Evolutionary conservation across 2,113 vertebrate genomes (phyloP), one percentile per base, ranked within the genome.

Genomic region (Monopterus albus): DNA sequence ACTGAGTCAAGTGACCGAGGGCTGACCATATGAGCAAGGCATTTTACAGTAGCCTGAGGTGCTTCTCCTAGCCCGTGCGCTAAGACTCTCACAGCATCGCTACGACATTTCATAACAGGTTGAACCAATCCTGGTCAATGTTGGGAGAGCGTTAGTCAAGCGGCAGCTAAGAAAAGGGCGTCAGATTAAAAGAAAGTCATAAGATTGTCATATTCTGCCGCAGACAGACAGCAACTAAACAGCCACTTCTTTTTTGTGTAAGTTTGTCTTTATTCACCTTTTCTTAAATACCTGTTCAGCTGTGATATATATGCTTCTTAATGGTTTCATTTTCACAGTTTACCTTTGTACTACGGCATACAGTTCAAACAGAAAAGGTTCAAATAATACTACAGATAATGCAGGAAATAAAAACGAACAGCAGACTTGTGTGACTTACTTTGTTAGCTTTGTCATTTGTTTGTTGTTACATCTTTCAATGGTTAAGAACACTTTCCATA

Each of bases 121-220:
- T 5, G 23, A 36, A 51, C 45, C 57, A 13, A 67, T 74, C 77
- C 46, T 33, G 68, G 25, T 55, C 65, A 61, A 71, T 47, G 52
- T 49, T 40, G 47, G 42, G 60, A 81, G 82, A 90, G 85, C 47
- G 36, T 82, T 75, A 81, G 79, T 89, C 82, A 82, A 89, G 91
- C 86, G 71, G 75, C 71, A 11, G 80, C 87, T 85, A 65, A 79
- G 84, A 86, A 75, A 90, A 89, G 93, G 94, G 95, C 95, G 92
- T 94, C 95, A 93, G 95, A 94, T 89, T 95, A 91, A 94, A 93
- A 92, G 93, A 95, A 95, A 96, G 94, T 96, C 96, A 95, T 94
- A 95, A 92, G 97, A 98, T 98, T 99, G 98, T 98, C 97, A 95
- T 96, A 93, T 95, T 95, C 94, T 95, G 95, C 95, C 95, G 94